Conservation (phyloP, 1,140 invertebrate species). For the Venturia canescens region DNA sequence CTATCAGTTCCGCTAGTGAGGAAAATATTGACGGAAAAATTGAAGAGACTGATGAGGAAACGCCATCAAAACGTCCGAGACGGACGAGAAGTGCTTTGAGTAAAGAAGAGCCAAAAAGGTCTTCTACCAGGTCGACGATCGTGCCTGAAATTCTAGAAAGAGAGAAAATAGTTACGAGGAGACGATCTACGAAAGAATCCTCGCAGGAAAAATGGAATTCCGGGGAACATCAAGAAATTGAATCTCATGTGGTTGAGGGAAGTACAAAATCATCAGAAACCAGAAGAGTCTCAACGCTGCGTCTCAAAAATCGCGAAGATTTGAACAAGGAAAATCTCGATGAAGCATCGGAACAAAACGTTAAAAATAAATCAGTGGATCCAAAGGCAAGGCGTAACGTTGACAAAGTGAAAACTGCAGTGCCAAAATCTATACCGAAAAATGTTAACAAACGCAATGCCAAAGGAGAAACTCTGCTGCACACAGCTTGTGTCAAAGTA, state of each 20-base stretch:
- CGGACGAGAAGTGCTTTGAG: not conserved
- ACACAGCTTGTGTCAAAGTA: slow-evolving; percentile 77
- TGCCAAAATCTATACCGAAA: slow-evolving; percentile 53
- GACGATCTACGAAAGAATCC: not conserved
- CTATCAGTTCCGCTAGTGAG: not conserved
- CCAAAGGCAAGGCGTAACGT: not conserved
- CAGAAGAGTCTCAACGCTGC: not conserved
- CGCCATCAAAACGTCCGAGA: not conserved
- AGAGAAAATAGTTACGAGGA: not conserved
- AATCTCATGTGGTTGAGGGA: not conserved
- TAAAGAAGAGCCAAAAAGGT: not conserved
- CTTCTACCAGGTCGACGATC: not conserved
- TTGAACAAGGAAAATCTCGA: not conserved
- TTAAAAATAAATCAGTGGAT: not conserved
- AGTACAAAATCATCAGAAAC: not conserved
- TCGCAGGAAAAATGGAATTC: not conserved
- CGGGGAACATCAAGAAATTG: not conserved
- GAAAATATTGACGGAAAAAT: not conserved
- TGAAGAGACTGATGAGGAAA: not conserved
- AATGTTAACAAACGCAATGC: slow-evolving; percentile 75
- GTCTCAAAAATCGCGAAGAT: not conserved
- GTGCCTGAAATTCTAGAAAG: no score
- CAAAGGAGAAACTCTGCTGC: slow-evolving; percentile 80
- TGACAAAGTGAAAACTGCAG: not conserved
- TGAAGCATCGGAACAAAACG: not conserved